Conservation (phyloP, 2,797 vertebrate genomes). For the Myiothlypis chrysogaster region DNA sequence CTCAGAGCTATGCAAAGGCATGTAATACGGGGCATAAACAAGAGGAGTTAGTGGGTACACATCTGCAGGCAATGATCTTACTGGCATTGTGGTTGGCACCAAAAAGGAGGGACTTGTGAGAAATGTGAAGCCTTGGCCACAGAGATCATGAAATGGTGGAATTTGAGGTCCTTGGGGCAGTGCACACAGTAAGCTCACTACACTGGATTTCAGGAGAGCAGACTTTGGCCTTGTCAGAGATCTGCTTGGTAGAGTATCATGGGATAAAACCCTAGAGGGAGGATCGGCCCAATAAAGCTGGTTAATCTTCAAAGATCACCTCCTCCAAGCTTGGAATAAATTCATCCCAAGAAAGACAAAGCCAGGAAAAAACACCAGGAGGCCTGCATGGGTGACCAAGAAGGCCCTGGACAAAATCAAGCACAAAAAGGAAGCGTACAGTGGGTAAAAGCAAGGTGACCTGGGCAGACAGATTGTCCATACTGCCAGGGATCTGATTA, state of each 20-base stretch:
- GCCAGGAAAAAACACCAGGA: background rate
- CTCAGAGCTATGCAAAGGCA: background rate
- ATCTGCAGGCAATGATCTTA: background rate
- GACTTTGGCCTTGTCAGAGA: no score
- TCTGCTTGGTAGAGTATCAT: background rate
- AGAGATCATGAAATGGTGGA: background rate
- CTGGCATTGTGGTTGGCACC: no score
- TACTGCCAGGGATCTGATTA: background rate
- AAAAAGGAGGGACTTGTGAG: background rate
- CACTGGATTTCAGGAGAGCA: background rate
- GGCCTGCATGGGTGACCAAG: background rate
- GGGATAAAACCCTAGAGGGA: background rate
- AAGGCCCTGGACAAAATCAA: background rate
- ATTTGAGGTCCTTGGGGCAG: background rate
- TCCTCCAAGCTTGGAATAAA: background rate
- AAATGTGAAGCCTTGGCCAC: background rate
- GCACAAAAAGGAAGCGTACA: background rate
- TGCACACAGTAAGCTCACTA: background rate
- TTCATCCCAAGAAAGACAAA: background rate
- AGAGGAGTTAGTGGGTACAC: background rate
- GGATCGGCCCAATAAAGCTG: background rate
- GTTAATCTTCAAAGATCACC: background rate
- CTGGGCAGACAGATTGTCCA: background rate
- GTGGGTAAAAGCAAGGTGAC: background rate
- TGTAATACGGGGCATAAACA: background rate